Conservation (phyloP, 2,797 vertebrate species). For the Hapalemur alaotrensis region DNA sequence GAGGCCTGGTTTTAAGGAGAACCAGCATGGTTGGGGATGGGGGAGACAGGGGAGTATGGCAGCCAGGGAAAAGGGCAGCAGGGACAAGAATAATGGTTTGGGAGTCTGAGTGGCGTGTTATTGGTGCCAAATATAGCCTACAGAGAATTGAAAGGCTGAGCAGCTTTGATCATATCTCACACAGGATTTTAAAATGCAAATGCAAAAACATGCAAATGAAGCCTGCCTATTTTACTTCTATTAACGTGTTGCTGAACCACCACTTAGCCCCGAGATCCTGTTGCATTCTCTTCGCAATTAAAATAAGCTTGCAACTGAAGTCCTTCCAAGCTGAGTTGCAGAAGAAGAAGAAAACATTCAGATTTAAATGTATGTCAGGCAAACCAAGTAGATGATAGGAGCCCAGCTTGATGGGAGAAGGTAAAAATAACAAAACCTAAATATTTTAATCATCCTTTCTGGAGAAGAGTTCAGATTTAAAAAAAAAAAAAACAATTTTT, state of each 20-base stretch:
- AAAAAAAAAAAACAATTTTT: constrained; percentile 2
- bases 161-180: constrained; percentile 23
- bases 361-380: not conserved
- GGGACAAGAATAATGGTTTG: not conserved
- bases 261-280: not conserved
- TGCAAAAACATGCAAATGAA: not conserved
- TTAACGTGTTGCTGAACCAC: constrained; percentile 33
- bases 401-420: constrained; percentile 1
- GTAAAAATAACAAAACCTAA: not conserved
- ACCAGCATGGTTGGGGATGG: not conserved
- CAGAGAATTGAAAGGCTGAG: not conserved
- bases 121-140: constrained; percentile 38
- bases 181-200: constrained; percentile 60
- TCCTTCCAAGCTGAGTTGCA: constrained; percentile 27
- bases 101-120: not conserved
- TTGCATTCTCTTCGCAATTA: constrained; percentile 49
- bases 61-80: no score
- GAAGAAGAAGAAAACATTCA: not conserved
- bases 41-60: not conserved
- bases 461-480: not conserved
- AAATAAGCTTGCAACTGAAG: constrained; percentile 25
- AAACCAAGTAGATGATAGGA: not conserved
- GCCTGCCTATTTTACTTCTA: constrained; percentile 37
- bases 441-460: not conserved
- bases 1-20: not conserved